Base-by-base conservation (phyloP, 2,113 vertebrate genomes). In the Halcyon senegalensis region DNA sequence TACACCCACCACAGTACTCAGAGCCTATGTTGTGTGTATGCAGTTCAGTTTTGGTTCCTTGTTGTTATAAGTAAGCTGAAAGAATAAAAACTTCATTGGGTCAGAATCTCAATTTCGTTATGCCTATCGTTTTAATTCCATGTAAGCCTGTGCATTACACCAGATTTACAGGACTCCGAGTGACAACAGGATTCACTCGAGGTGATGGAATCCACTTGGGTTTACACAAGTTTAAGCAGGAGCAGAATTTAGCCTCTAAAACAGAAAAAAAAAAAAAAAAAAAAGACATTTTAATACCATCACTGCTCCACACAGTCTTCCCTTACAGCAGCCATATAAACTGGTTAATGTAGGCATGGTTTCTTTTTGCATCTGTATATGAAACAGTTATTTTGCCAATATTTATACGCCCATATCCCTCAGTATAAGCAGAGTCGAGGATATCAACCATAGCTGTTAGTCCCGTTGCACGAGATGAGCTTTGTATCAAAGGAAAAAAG, bases 401-500 rank as follows among this genome's bases (percentile, higher is more conserved):
- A 95, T 95, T 96, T 96, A 97, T 93, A 87, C 1, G 60, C 79
- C 67, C 28, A 66, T 86, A 90, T 88, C 70, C 89, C 66, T 28
- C 80, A 64, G 88, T 87, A 93, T 69, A 93, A 96, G 95, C 87
- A 94, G 84, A 95, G 77, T 89, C 13, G 27, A 68, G 84, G 94
- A 93, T 95, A 97, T 94, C 95, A 97, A 91, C n/a, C 67, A 92
- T 84, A 90, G 94, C 90, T 69, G 92, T 89, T 85, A 87, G 93
- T 76, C 78, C 82, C n/a, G 28, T 81, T 86, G 87, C 82, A 31
- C 9, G 87, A 94, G 95, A 96, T 93, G 91, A 97, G 97, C 93
- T 98, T 97, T 97, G 95, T 96, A 95, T 87, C 95, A 94, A 87
- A 97, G 93, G 84, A 90, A 95, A 94, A 96, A 98, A 97, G 90